Conservation (phyloP, 2,888 invertebrate species). For the Agrilus mali region DNA sequence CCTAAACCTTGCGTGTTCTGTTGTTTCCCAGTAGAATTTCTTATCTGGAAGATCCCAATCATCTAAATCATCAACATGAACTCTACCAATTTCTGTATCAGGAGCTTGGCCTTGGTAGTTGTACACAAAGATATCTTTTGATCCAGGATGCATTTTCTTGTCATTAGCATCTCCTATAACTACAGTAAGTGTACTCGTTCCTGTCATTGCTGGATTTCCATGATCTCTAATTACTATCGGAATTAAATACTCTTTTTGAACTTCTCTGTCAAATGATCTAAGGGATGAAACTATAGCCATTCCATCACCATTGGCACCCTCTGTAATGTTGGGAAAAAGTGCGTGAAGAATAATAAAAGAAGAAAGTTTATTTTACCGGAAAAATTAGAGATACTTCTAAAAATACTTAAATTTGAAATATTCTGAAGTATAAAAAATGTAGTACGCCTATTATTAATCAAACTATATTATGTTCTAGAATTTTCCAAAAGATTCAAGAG, state of each 20-base stretch:
- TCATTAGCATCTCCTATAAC: slow-evolving; percentile 97
- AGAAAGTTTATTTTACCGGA: not conserved
- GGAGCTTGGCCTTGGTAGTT: slow-evolving; percentile 85
- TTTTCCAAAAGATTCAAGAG: too few relatives aligned
- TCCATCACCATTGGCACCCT: slow-evolving; percentile 94
- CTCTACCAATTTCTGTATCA: slow-evolving; percentile 84
- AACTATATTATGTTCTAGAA: too few relatives aligned
- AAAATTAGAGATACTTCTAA: not conserved
- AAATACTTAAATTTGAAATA: not conserved
- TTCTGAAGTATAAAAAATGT: not conserved
- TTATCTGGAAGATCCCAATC: slow-evolving; percentile 99
- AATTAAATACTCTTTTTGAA: slow-evolving; percentile 90
- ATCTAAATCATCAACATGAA: slow-evolving; percentile 94
- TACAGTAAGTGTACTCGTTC: slow-evolving; percentile 89
- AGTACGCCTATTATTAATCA: not conserved
- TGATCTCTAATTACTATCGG: slow-evolving; percentile 97
- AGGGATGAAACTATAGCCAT: slow-evolving; percentile 95
- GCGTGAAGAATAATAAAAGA: not conserved
- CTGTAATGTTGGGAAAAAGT: slow-evolving; percentile 35
- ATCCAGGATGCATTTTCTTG: slow-evolving; percentile 96
- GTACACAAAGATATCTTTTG: slow-evolving; percentile 94
- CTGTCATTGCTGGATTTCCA: slow-evolving; percentile 92
- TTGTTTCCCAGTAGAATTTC: slow-evolving; percentile 87
- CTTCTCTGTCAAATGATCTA: slow-evolving; percentile 87
- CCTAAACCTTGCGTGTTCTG: slow-evolving; percentile 77